phyloP scores from a whole-genome alignment of 1,140 invertebrate species.

The Microplitis mediator region DNA sequence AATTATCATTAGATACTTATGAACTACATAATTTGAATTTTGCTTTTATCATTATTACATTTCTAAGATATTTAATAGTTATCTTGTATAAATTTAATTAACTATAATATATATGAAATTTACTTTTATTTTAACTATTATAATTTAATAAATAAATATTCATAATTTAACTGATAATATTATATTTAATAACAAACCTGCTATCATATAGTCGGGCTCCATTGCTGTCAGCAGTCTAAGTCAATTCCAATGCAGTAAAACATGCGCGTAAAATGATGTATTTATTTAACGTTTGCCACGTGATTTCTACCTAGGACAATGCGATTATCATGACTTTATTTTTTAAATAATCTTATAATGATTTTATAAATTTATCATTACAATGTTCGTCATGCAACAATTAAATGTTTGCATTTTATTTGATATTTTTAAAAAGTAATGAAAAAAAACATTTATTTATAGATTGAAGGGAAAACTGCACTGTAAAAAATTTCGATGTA shows the following conservation, averaged over 20 bases:
- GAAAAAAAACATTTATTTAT: too few relatives aligned
- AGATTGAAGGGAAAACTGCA: too few relatives aligned
- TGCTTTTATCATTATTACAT: too few relatives aligned
- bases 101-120: neutral
- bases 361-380: neutral
- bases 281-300: neutral
- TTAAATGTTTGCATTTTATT: too few relatives aligned
- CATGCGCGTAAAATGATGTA: too few relatives aligned
- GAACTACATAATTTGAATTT: too few relatives aligned
- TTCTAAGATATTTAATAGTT: too few relatives aligned
- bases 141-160: too few relatives aligned
- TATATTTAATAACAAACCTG: slow-evolving; percentile 37
- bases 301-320: neutral
- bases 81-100: neutral
- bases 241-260: neutral
- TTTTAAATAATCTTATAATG: neutral
- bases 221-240: slow-evolving; percentile 29
- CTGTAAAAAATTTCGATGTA: too few relatives aligned
- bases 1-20: too few relatives aligned
- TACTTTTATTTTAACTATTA: neutral
- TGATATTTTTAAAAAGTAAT: too few relatives aligned
- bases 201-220: slow-evolving; percentile 47
- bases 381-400: too few relatives aligned
- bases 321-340: neutral
- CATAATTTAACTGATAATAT: neutral